Base-by-base conservation (phyloP, 1,140 invertebrate genomes). In the Trissolcus basalis region DNA sequence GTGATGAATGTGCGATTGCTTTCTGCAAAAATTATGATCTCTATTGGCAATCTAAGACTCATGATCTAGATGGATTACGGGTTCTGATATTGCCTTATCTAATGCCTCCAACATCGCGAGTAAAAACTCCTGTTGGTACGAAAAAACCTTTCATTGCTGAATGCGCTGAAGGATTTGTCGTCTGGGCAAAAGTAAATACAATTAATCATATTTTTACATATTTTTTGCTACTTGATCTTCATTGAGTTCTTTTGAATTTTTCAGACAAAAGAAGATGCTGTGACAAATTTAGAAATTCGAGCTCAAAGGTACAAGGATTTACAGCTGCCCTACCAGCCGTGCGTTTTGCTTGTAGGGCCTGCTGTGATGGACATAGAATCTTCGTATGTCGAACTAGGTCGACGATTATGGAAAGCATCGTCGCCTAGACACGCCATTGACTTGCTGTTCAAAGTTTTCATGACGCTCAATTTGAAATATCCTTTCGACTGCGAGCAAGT, bases 401-500 rank as follows among this genome's bases (percentile, higher is more conserved):
- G 56, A 49, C 48, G 64, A 36, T n/a, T 69, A 4, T 75, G 72
- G 72, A 63, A 69, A 35, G 47, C 45, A 0, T n/a, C 45, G 0
- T 69, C 64, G 0, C 47, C 65, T 0, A 69, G 14, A 33, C 8
- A 51, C n/a, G 72, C 64, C 0, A 12, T 75, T n/a, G 71, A 75
- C 13, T 51, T 75, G 13, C 14, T 75, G 7, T 67, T 74, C 9
- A 74, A 74, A 15, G 58, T 59, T 16, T 78, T 72, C 13, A 58
- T 69, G 13, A 59, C 47, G 1, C 64, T 72, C n/a, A 73, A 70
- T 54, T 45, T 78, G 6, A 69, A 69, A 27, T 78, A 78, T 32
- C 75, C 75, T 6, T 72, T 78, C 14, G 69, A 78, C 19, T 78
- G 75, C 16, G 69, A 78, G 60, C 76, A 78, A 65, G 64, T 78